Conservation (phyloP, 1,140 invertebrate species). For the Neodiprion lecontei region DNA sequence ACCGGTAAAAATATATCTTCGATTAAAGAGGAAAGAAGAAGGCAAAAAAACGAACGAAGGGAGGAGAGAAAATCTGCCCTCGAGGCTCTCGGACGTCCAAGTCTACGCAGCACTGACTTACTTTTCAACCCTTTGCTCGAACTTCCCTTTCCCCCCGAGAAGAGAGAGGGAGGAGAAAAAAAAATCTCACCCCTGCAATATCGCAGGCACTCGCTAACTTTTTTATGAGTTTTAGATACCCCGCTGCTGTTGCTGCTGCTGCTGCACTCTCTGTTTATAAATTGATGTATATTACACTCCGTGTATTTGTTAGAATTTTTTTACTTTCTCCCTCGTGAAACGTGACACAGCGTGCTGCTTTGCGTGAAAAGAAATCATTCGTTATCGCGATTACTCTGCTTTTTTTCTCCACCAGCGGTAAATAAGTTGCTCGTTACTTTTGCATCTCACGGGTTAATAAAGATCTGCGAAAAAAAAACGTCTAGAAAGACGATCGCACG, state of each 20-base stretch:
- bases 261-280: background rate
- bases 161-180: conserved; percentile 12
- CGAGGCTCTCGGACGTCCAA: conserved; percentile 23
- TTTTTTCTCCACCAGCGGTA: too few species aligned
- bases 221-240: conserved; percentile 7
- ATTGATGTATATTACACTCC: background rate
- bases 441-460: background rate
- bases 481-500: conserved; percentile 20
- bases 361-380: too few species aligned
- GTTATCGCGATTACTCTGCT: too few species aligned
- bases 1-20: background rate
- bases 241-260: background rate
- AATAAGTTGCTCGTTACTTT: too few species aligned
- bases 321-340: background rate
- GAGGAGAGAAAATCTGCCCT: background rate
- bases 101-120: conserved; percentile 55
- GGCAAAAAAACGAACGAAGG: background rate
- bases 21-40: background rate
- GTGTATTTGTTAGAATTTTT: background rate
- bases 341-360: too few species aligned
- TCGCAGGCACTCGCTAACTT: background rate
- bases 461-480: background rate
- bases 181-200: conserved; percentile 7
- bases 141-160: background rate
- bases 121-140: conserved; percentile 50